phyloP scores from a whole-genome alignment of 2,888 invertebrate genomes.

The Callyntrura sp. region DNA sequence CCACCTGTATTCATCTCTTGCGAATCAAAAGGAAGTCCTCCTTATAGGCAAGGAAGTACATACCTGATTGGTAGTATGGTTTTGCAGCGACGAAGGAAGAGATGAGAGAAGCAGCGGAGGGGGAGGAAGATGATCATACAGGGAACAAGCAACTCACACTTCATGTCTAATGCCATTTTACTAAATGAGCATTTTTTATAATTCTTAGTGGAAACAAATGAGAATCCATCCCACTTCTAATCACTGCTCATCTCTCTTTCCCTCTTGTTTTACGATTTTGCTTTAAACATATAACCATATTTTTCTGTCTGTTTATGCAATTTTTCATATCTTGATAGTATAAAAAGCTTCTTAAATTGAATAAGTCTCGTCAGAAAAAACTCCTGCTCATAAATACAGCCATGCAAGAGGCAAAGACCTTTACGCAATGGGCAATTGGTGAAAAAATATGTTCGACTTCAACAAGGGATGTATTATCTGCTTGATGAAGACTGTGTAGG shows the following conservation, averaged over 20 bases:
- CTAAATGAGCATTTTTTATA: constrained; percentile 48
- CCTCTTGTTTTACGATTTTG: background rate
- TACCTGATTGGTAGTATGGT: too few relatives aligned
- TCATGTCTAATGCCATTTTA: constrained; percentile 25
- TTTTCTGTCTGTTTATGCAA: constrained; percentile 53
- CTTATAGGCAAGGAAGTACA: too few relatives aligned
- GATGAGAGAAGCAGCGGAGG: too few relatives aligned
- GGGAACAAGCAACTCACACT: constrained; percentile 10
- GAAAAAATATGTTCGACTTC: constrained; percentile 47
- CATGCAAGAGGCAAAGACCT: constrained; percentile 68
- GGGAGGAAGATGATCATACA: constrained; percentile 1
- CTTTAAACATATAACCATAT: background rate
- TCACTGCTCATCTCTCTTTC: constrained; percentile 22
- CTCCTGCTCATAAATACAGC: background rate
- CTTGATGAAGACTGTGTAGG: constrained; percentile 1
- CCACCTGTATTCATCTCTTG: too few relatives aligned
- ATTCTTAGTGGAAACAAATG: constrained; percentile 63
- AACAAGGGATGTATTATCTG: constrained; percentile 30
- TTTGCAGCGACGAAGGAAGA: too few relatives aligned
- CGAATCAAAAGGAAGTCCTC: too few relatives aligned
- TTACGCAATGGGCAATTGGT: constrained; percentile 40
- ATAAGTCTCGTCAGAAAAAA: background rate
- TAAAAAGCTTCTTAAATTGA: constrained; percentile 26
- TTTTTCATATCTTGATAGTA: background rate
- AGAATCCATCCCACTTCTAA: constrained; percentile 61